Base-by-base conservation (phyloP, 2,797 vertebrate species). In the Gadopsis marmoratus region DNA sequence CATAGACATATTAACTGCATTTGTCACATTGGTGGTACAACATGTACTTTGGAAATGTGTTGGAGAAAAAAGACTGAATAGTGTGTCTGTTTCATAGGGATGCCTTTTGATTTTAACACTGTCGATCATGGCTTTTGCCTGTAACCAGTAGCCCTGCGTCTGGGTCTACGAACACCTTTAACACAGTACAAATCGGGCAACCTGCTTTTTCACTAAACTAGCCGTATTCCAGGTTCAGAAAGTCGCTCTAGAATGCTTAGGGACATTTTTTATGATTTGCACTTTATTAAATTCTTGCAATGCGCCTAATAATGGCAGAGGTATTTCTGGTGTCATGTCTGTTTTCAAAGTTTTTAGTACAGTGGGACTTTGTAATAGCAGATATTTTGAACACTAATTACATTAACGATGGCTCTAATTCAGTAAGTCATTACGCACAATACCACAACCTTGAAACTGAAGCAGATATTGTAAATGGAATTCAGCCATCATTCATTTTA, bases 281-380 rank as follows among this genome's bases (percentile, higher is more conserved):
- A 94, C 91, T 93, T 94, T 93, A 94, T 91, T 93, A 94, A 94
- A 94, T 84, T 87, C 87, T 89, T 89, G 90, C 89, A 91, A 92
- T 91, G 92, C 88, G 90, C 92, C 91, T 86, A 12, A 23, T 73
- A 37, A 71, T 70, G 90, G 89, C 87, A 83, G 54, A 86, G 71
- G 60, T 39, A 61, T 50, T 54, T 61, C 14, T 83, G 62, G 76
- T 83, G 80, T 90, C 37, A 45, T 78, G 60, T 90, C 39, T 86
- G 45, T 79, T 81, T 48, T 72, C 19, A 61, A 29, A 0, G 33
- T 48, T 29, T 47, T 55, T 21, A n/a, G 13, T 41, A 41, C 39
- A 5, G 5, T 19, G 1, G 11, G 7, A 14, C 19, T 60, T 65
- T 56, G 33, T 26, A 13, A 19, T 45, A 7, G 35, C 21, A 66